These are phyloP conservation scores for Lasioglossum oenotherae DNA, from an alignment of 2,888 invertebrate species.

Conservation along the genomic window DNA sequence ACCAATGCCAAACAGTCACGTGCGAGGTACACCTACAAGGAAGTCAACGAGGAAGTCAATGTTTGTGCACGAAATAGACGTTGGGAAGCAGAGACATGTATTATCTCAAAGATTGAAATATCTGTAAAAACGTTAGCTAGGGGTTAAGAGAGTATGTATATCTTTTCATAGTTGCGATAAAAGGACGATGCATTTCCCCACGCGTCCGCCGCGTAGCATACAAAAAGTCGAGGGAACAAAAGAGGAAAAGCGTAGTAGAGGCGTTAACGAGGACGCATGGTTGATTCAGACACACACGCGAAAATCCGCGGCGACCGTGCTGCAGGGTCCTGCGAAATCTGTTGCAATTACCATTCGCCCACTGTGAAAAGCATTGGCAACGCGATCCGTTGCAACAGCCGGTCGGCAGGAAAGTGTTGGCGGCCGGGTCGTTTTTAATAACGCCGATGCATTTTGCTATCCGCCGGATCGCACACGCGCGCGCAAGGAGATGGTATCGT, in stretches of 20 bases:
- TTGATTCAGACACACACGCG: constrained; percentile 32
- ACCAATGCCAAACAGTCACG: no score
- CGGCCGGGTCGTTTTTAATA: constrained; percentile 43
- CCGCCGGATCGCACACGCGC: constrained; percentile 15
- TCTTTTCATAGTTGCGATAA: not conserved
- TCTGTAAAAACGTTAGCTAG: not conserved
- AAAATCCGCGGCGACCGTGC: constrained; percentile 48
- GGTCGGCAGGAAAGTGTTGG: constrained; percentile 69
- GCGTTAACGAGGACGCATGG: constrained; percentile 35
- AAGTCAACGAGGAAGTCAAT: no score
- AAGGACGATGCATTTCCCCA: not conserved
- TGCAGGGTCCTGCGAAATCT: constrained; percentile 49
- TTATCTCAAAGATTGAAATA: not conserved
- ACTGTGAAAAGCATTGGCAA: constrained; percentile 65
- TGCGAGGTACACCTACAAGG: no score
- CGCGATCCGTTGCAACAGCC: constrained; percentile 64
- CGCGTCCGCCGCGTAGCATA: not conserved
- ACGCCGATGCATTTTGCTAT: constrained; percentile 42
- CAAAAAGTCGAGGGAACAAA: not conserved
- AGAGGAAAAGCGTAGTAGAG: not conserved
- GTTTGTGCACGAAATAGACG: no score
- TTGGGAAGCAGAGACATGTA: not conserved
- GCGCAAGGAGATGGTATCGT: constrained; percentile 35
- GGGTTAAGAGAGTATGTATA: not conserved
- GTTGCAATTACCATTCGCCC: constrained; percentile 68